Conservation (phyloP, 2,888 invertebrate species). For the Teleiodes luculella region DNA sequence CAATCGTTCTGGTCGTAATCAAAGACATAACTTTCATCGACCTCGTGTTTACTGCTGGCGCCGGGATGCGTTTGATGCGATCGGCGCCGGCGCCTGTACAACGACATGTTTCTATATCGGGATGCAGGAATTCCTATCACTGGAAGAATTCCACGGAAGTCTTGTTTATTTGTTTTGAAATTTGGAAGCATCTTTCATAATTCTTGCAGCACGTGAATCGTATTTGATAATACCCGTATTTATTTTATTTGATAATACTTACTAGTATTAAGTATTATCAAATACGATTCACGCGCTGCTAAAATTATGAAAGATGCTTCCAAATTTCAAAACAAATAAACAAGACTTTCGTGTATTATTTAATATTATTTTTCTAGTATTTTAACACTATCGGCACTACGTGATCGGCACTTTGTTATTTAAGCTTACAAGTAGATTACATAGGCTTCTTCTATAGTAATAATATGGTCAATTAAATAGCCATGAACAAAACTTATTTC, state of each 20-base stretch:
- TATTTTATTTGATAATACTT: too few species aligned
- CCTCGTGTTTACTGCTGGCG: conserved; percentile 23
- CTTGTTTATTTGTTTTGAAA: not conserved
- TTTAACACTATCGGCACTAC: too few species aligned
- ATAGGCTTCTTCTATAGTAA: too few species aligned
- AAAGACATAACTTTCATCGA: not conserved
- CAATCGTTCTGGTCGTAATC: conserved; percentile 5
- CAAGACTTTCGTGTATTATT: not conserved
- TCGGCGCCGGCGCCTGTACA: not conserved
- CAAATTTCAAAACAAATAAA: not conserved
- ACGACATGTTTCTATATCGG: not conserved
- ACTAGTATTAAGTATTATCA: too few species aligned
- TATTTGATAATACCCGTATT: too few species aligned
- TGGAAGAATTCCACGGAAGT: not conserved
- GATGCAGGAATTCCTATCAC: not conserved
- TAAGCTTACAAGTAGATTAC: too few species aligned
- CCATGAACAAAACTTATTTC: too few species aligned
- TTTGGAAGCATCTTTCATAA: not conserved
- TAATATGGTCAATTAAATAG: too few species aligned
- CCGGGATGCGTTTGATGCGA: conserved; percentile 10
- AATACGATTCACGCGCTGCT: too few species aligned
- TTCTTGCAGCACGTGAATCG: not conserved
- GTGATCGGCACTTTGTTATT: too few species aligned
- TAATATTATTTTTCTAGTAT: too few species aligned
- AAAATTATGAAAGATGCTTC: not conserved